Percentiles rank a stretch among this genome's conserved stretches.
These are phyloP conservation scores for Xylocampa areola DNA, from an alignment of 2,888 invertebrate species.

Conservation along the genomic window DNA sequence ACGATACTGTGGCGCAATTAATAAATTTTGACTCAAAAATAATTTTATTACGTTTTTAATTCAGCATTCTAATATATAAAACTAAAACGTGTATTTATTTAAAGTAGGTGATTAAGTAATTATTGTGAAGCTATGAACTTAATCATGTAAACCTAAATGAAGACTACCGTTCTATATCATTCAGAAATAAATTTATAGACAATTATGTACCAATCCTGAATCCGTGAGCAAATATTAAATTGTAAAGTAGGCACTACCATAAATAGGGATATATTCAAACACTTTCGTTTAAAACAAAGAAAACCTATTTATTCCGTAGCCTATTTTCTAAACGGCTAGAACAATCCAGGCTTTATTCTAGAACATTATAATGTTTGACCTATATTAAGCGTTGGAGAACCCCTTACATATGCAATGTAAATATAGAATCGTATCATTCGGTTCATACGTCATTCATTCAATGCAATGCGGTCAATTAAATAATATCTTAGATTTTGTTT, in stretches of 20 bases:
- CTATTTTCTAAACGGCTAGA: background rate
- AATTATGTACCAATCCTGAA: too few relatives aligned
- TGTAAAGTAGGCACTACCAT: background rate
- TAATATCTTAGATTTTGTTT: conserved; percentile 50
- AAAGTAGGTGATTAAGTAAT: too few relatives aligned
- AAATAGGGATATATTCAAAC: background rate
- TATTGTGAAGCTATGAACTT: too few relatives aligned
- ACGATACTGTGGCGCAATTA: too few relatives aligned
- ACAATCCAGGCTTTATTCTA: conserved; percentile 6
- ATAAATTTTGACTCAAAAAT: too few relatives aligned
- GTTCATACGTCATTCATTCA: conserved; percentile 31
- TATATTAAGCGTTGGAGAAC: conserved; percentile 1
- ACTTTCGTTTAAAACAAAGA: conserved; percentile 13
- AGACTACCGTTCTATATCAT: background rate
- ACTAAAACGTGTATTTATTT: too few relatives aligned
- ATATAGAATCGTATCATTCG: conserved; percentile 6
- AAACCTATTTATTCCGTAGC: background rate
- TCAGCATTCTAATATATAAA: too few relatives aligned
- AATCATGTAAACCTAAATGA: too few relatives aligned
- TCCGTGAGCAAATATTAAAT: background rate
- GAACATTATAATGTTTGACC: conserved; percentile 3
- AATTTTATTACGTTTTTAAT: too few relatives aligned
- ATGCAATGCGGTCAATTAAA: conserved; percentile 41
- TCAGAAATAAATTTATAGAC: too few relatives aligned
- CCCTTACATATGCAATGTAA: conserved; percentile 13